Conservation (phyloP, 2,888 invertebrate genomes). For the Pycnomerus fuliginosus region DNA sequence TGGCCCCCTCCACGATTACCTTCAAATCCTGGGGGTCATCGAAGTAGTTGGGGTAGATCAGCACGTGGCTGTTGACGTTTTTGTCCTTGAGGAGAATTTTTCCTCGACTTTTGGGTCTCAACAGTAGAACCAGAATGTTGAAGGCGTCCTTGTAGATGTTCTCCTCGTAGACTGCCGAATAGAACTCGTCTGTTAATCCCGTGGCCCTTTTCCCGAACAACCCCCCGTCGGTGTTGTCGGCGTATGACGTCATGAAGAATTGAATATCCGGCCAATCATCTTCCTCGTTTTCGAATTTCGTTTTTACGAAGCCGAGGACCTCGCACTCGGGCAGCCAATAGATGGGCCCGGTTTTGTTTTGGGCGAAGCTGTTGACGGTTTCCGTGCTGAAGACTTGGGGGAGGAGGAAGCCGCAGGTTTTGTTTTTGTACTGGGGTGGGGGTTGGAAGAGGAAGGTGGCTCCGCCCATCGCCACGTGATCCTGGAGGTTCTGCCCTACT, state of each 20-base stretch:
- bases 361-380: slow-evolving; percentile 46
- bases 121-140: slow-evolving; percentile 64
- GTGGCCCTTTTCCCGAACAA: slow-evolving; percentile 69
- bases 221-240: slow-evolving; percentile 65
- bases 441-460: slow-evolving; percentile 71
- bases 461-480: slow-evolving; percentile 81
- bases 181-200: slow-evolving; percentile 60
- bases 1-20: slow-evolving; percentile 73
- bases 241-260: slow-evolving; percentile 68
- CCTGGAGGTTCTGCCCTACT: slow-evolving; percentile 80
- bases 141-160: slow-evolving; percentile 57
- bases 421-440: slow-evolving; percentile 53
- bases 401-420: slow-evolving; percentile 64
- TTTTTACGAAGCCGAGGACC: slow-evolving; percentile 58
- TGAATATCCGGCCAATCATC: slow-evolving; percentile 81
- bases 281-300: slow-evolving; percentile 65
- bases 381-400: slow-evolving; percentile 63
- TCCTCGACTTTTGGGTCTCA: slow-evolving; percentile 74
- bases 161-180: slow-evolving; percentile 63
- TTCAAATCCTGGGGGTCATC: slow-evolving; percentile 70
- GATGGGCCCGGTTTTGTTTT: slow-evolving; percentile 63
- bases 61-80: slow-evolving; percentile 71
- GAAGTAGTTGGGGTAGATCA: slow-evolving; percentile 88
- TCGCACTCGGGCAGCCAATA: slow-evolving; percentile 79
- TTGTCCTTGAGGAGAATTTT: slow-evolving; percentile 65